Evolutionary conservation across 2,888 invertebrate species (phyloP), one percentile per base, ranked within the genome.

Genomic region (Dorcus parallelipipedus): DNA sequence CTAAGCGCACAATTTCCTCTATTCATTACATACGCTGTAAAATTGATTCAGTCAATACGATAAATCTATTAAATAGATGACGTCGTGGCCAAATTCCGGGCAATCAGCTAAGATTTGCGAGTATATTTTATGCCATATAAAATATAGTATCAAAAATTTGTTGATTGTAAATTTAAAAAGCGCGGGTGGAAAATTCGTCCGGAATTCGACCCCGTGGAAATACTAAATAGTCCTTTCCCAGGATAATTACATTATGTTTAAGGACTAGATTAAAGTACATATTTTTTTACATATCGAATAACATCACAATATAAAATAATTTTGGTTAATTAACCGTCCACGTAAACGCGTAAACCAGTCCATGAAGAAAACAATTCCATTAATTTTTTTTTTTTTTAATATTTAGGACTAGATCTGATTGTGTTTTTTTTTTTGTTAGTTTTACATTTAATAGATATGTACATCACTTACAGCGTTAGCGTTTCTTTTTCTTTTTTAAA

Each of bases 371-470:
- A 20, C 20, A 45, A 17, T 14, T 14, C 9, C 9, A 45, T 45
- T 23, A 9, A 17, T 17, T 45, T 45, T 42, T 45, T 17, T 42
- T 45, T 17, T 45, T 45, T 45, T 10, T 9, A 45, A 20, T 45
- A 45, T 33, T 33, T 33, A 33, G 20, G 45, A 45, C 45, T 45
- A 45, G 45, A 45, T 45, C 23, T 45, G 45, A 45, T 45, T 45
- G 45, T 45, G 45, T 45, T 45, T 41, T 41, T 41, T 41, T 41
- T 41, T 41, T 41, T 41, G 41, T 41, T 45, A 23, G 20, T 45
- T 10, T 45, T 20, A 45, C 45, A 45, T 45, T 10, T 45, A 45
- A 26, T 47, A 54, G 54, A 54, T 54, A 54, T 54, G 54, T 54
- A 54, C 54, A 54, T 54, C 45, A 26, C 45, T 54, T 47, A 54